Base-by-base conservation (phyloP, 2,888 invertebrate genomes). In the Eupsilia transversa region DNA sequence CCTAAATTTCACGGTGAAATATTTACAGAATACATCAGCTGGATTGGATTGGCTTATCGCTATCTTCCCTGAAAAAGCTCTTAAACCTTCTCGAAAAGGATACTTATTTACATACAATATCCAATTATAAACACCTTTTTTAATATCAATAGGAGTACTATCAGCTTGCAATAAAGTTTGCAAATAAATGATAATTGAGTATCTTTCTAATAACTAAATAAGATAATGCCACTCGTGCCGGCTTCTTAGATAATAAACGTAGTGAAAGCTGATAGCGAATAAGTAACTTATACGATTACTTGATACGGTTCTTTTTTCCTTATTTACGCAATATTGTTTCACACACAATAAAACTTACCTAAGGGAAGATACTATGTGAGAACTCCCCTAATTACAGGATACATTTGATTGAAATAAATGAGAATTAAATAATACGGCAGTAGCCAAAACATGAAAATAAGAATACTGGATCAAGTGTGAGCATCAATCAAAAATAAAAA, bases 161-260 rank as follows among this genome's bases (percentile, higher is more conserved):
- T 83, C 60, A 52, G 49, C 33, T 33, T 54, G 72, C 46, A 52
- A 66, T 72, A 72, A 79, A 65, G 38, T 64, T 68, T 72, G 67
- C 54, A 76, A 72, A 69, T 69, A 69, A 80, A 67, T 43, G 41
- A 59, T 77, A 64, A 82, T 72, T 64, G 49, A 49, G 41, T 71
- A 38, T 79, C 65, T 72, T 66, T 67, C 27, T 70, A 71, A 63
- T 68, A 70, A 71, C 49, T 74, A 49, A 70, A 65, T 66, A 49
- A 61, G 73, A 66, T 80, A 82, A 54, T 35, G 54, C 23, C 52
- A 56, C 12, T 61, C 23, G 17, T 71, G 46, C 20, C 0, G 20
- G 46, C 54, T 59, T 71, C 54, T 68, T 43, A 59, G 63, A 59
- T 78, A 83, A 35, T 54, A 27, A 27, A 72, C 14, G 35, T 30